phyloP scores from a whole-genome alignment of 2,113 vertebrate genomes.

The Cacatua alba region DNA sequence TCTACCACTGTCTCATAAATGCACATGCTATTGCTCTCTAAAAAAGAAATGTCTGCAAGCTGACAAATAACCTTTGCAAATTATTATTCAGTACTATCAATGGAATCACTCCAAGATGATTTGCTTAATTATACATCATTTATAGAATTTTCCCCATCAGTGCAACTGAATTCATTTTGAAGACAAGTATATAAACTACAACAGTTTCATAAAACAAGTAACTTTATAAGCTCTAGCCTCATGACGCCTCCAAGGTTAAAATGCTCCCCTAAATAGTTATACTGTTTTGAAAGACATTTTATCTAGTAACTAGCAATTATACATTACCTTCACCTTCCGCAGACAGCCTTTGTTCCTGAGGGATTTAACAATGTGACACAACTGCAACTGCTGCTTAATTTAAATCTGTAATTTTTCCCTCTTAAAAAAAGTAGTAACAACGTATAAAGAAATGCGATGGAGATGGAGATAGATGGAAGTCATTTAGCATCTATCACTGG shows the following conservation, averaged over 20 bases:
- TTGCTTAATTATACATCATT: not conserved
- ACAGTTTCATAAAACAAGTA: not conserved
- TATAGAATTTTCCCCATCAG: not conserved
- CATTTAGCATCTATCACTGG: not conserved
- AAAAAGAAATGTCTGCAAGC: not conserved
- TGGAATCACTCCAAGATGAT: not conserved
- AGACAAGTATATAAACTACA: not conserved
- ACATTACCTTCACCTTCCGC: not conserved
- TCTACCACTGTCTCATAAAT: not conserved
- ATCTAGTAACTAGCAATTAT: not conserved
- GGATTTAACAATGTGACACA: not conserved
- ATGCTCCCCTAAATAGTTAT: not conserved
- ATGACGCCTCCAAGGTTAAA: not conserved
- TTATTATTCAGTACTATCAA: not conserved
- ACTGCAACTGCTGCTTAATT: not conserved
- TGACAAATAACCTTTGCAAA: conserved; percentile 4
- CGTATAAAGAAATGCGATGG: not conserved
- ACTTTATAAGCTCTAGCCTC: not conserved
- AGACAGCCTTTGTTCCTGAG: not conserved
- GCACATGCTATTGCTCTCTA: not conserved
- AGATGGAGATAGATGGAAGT: not conserved
- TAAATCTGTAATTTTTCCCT: not conserved
- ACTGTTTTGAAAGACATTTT: not conserved
- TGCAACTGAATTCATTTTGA: not conserved
- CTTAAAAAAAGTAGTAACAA: not conserved